Evolutionary conservation across 2,888 invertebrate genomes (phyloP).

Genomic region (Masnerella sp.): DNA sequence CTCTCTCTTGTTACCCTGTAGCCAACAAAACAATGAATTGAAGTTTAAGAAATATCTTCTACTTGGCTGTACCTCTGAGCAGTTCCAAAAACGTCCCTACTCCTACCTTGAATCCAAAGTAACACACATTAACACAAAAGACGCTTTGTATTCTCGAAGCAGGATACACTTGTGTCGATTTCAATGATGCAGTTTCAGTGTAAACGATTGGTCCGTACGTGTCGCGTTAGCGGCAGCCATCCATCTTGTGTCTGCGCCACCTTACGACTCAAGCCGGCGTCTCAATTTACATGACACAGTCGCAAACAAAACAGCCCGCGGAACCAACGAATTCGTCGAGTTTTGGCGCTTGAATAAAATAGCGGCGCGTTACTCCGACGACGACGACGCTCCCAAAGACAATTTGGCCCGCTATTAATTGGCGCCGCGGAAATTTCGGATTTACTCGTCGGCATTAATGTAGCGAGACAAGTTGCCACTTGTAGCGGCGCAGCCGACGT

Average conservation of each 20-base stretch:
- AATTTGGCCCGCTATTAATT: slow-evolving; percentile 19
- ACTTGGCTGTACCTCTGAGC: no score
- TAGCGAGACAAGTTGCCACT: slow-evolving; percentile 20
- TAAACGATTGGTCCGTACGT: slow-evolving; percentile 33
- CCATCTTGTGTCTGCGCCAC: slow-evolving; percentile 36
- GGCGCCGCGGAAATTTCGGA: slow-evolving; percentile 16
- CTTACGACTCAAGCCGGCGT: slow-evolving; percentile 29
- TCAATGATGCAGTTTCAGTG: slow-evolving; percentile 43
- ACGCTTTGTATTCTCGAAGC: no score
- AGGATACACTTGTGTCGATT: slow-evolving; percentile 20
- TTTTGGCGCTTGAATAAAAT: slow-evolving; percentile 23
- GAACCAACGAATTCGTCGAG: not conserved
- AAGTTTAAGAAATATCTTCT: no score
- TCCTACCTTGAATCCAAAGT: no score
- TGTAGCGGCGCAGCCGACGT: slow-evolving; percentile 9
- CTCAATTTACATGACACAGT: slow-evolving; percentile 45
- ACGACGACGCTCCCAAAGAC: not conserved
- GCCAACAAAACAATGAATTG: no score
- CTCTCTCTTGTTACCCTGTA: no score
- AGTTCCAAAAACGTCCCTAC: no score
- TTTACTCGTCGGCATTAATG: slow-evolving; percentile 19
- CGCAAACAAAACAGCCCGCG: slow-evolving; percentile 26
- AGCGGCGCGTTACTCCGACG: no score
- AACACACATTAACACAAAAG: no score
- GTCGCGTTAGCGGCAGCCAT: slow-evolving; percentile 33